Evolutionary conservation across 2,113 vertebrate species (phyloP), one percentile per base, ranked within the genome.

Genomic region (Xiphophorus maculatus): DNA sequence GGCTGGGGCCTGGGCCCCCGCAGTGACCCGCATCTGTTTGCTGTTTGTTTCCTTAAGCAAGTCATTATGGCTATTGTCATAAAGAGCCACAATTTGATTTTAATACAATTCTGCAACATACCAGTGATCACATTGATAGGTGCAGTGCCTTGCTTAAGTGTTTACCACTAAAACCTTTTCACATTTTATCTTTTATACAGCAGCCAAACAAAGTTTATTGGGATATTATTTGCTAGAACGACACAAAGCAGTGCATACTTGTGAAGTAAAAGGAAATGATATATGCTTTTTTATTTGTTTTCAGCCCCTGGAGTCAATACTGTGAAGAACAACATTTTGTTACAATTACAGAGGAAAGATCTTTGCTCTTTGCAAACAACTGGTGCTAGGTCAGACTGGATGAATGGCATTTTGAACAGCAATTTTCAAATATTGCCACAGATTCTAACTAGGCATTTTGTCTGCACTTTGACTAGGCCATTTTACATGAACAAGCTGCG

Each of bases 11-110:
- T 42, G 69, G 76, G 51, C 48, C 40, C 84, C 63, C 54, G 71
- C 65, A 62, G 64, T 58, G 64, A 48, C 67, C 54, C 68, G 67
- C 71, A 75, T 76, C 80, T 85, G 66, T 58, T 76, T 65, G 61
- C 44, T 70, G 0, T 0, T 27, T 66, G 54, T 74, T 66, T 78
- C 77, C 73, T 83, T 84, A 66, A 83, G 80, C 74, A 58, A 83
- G 69, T 69, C 61, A 40, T 62, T 1, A 30, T 54, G 28, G 17
- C 37, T 66, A 10, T 66, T 25, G 17, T 7, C 35, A 37, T 12
- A 37, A 37, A 37, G 35, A 37, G 35, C 10, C 35, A 37, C 35
- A 12, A 37, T 12, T 42, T 42, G 40, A 42, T 42, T 42, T 42
- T 15, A 42, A 15, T 5, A 15, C 40, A 14, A 5, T 14, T 4